Evolutionary conservation across 2,113 vertebrate species (phyloP).

Genomic region (Bubalus kerabau): DNA sequence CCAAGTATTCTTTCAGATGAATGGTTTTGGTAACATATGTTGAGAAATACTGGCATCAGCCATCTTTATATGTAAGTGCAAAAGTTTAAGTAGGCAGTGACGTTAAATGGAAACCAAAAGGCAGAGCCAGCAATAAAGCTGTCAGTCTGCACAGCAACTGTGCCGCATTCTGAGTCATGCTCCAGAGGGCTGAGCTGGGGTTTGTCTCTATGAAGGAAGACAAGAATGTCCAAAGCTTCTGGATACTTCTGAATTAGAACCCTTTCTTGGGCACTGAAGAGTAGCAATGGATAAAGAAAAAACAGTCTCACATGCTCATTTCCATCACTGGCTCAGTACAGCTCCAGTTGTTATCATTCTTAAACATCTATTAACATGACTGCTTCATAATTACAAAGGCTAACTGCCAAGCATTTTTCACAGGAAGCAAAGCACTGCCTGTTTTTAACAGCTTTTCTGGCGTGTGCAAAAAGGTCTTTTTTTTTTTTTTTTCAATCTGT

Average conservation of each 20-base stretch:
- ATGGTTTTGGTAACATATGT: not conserved
- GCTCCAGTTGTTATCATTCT: slow-evolving; percentile 26
- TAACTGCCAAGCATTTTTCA: slow-evolving; percentile 21
- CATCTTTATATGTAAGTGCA: not conserved
- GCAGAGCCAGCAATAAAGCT: not conserved
- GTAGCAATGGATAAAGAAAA: not conserved
- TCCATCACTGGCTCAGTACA: not conserved
- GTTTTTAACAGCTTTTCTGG: not conserved
- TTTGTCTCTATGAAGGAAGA: not conserved
- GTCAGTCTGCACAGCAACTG: not conserved
- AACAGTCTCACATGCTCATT: not conserved
- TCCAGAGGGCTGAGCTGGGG: not conserved
- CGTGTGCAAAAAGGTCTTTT: not conserved
- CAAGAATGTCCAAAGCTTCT: not conserved
- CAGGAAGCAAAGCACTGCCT: slow-evolving; percentile 34
- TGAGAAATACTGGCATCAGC: not conserved
- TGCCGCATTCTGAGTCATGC: not conserved
- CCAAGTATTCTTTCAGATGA: not conserved
- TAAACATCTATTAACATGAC: slow-evolving; percentile 49
- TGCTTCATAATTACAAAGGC: slow-evolving; percentile 46
- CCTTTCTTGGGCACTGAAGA: not conserved
- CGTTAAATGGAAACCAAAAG: not conserved
- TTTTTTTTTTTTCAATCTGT: not conserved
- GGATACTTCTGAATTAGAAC: not conserved
- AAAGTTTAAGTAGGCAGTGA: not conserved